A percentile compares a stretch with the other conserved stretches of the same genome.
These are phyloP conservation scores for Sminthopsis crassicaudata DNA, from an alignment of 2,113 vertebrate genomes.

Conservation along the genomic window DNA sequence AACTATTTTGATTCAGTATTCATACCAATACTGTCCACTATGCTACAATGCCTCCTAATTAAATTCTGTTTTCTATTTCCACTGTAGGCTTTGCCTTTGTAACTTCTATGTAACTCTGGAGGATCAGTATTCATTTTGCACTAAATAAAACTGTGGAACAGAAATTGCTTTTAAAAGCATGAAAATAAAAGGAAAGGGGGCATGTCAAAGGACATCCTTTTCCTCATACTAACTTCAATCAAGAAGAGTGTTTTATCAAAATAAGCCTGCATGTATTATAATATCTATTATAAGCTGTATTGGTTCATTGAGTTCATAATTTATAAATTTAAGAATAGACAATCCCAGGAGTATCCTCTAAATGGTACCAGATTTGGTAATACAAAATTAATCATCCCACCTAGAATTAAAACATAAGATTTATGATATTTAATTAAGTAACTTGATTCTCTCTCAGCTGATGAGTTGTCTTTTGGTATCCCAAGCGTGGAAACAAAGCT, in stretches of 20 bases:
- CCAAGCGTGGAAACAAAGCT: constrained; percentile 63
- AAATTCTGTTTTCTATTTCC: constrained; percentile 22
- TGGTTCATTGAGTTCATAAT: constrained; percentile 67
- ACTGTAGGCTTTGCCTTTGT: constrained; percentile 9
- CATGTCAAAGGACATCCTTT: constrained; percentile 64
- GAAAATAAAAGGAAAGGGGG: constrained; percentile 67
- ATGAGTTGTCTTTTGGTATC: constrained; percentile 59
- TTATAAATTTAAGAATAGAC: constrained; percentile 75
- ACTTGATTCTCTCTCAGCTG: constrained; percentile 57
- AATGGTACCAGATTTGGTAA: constrained; percentile 68
- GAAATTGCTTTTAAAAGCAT: constrained; percentile 46
- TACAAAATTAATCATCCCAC: constrained; percentile 75
- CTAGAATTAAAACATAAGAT: constrained; percentile 75
- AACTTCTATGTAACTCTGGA: constrained; percentile 42
- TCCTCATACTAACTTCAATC: constrained; percentile 62
- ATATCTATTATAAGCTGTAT: constrained; percentile 71
- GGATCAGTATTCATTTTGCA: background rate
- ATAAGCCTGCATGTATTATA: constrained; percentile 66
- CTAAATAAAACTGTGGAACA: constrained; percentile 25
- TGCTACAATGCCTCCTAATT: background rate
- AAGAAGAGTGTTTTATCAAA: constrained; percentile 66
- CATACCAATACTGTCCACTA: background rate
- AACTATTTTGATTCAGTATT: background rate
- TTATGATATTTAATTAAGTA: constrained; percentile 83
- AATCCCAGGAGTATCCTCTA: constrained; percentile 60